Conservation (phyloP, 2,888 invertebrate genomes). For the Heliconius cydno region DNA sequence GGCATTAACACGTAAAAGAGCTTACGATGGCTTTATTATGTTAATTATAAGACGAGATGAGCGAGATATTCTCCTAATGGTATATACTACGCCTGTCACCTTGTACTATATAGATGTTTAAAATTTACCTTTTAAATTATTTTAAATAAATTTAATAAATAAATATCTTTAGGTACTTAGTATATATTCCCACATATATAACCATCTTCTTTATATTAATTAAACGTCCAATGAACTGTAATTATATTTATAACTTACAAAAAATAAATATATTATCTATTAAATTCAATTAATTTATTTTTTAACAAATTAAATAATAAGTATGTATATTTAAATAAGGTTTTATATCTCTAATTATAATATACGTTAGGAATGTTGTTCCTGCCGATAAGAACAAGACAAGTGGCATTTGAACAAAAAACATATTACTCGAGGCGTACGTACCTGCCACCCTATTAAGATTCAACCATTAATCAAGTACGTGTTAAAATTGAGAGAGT, state of each 20-base stretch:
- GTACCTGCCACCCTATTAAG: neutral
- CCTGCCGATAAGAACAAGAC: slow-evolving; percentile 9
- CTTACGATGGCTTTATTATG: slow-evolving; percentile 7
- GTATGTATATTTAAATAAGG: neutral
- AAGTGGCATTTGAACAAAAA: slow-evolving; percentile 7
- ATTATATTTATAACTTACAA: neutral
- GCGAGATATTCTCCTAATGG: neutral
- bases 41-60: slow-evolving; percentile 2
- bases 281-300: neutral
- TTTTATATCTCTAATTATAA: slow-evolving; percentile 5
- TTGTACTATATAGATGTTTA: neutral
- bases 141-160: no score
- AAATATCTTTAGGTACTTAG: no score
- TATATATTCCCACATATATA: no score
- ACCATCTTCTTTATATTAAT: no score
- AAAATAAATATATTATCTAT: neutral
- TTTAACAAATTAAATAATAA: neutral
- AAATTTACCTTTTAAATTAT: no score
- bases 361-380: slow-evolving; percentile 14
- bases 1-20: neutral
- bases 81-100: neutral
- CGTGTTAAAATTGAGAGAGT: slow-evolving; percentile 20
- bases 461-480: slow-evolving; percentile 7
- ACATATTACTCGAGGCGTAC: neutral
- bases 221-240: neutral